These are phyloP conservation scores for Ericerus pela DNA, from an alignment of 1,140 invertebrate genomes.

Conservation along the genomic window DNA sequence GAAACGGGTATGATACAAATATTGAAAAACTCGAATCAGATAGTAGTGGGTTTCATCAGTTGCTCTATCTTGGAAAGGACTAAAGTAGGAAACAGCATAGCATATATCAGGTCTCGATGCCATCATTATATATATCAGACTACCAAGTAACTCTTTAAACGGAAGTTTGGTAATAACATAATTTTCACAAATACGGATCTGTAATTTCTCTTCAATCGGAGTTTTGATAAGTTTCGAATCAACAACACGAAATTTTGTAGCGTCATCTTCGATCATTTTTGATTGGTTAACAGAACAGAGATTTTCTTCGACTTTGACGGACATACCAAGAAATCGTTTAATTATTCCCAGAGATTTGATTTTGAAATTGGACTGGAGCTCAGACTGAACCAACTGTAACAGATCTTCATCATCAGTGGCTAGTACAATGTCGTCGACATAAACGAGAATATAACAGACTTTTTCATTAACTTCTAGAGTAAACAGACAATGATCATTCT, in stretches of 20 bases:
- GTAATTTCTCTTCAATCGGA: not conserved
- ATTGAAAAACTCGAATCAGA: not conserved
- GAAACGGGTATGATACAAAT: not conserved
- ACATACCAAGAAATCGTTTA: slow-evolving; percentile 3
- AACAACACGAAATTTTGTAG: not conserved
- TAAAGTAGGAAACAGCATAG: slow-evolving; percentile 20
- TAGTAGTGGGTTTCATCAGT: not conserved
- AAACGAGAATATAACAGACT: not conserved
- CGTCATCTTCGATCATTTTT: not conserved
- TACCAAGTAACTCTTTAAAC: slow-evolving; percentile 28
- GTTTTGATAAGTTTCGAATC: not conserved
- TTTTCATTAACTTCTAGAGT: not conserved
- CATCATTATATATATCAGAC: slow-evolving; percentile 30
- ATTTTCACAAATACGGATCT: not conserved
- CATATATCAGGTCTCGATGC: slow-evolving; percentile 29
- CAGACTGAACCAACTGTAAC: not conserved
- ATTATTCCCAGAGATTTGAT: not conserved
- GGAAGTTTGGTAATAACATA: not conserved
- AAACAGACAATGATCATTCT: slow-evolving; percentile 9
- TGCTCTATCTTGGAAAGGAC: slow-evolving; percentile 5
- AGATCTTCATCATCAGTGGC: not conserved
- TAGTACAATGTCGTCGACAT: slow-evolving; percentile 10
- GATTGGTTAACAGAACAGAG: not conserved
- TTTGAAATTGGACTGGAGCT: not conserved
- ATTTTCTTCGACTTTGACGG: not conserved